Base-by-base conservation (phyloP, 1,140 invertebrate species). In the Ectropis grisescens region DNA sequence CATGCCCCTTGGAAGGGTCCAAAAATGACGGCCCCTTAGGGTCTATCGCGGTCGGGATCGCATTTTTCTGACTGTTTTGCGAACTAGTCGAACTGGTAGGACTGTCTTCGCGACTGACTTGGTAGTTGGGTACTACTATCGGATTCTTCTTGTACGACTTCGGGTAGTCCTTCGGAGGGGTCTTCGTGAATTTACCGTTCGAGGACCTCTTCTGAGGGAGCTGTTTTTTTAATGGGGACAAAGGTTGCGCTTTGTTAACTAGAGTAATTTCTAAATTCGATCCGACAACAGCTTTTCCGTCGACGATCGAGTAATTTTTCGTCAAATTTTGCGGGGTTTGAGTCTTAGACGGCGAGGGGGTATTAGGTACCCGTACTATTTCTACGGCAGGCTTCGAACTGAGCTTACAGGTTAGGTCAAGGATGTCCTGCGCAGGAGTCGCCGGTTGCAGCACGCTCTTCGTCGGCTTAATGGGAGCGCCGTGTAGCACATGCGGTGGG, bases 201-300 rank as follows among this genome's bases (percentile, higher is more conserved):
- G 78, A 74, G 0, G 75, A 71, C 2, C 79, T 25, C 14, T 81
- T 82, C 15, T 75, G 78, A 2, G 24, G 24, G 16, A 52, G 37
- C 29, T 62, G 29, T 14, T 47, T 53, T 32, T 68, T 68, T 0
- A 47, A 59, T 0, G 71, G 58, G 2, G 56, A 58, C n/a, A n/a
- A n/a, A n/a, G n/a, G n/a, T n/a, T 67, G 67, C 0, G 58, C 41
- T 35, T 70, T 74, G 3, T 71, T 81, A 1, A 89, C 85, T 43
- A 88, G 46, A 0, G 86, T 89, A 22, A 89, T 88, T 61, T 89
- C 86, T 30, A 89, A 47, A 51, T 87, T 87, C 0, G 85, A 84
- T 1, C 82, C 84, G 2, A 86, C 72, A 0, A 70, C 60, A 0
- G 67, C 60, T 37, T 70, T 70, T 0, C 66, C 72, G 27, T 78